phyloP scores from a whole-genome alignment of 2,113 vertebrate genomes.

The Semicossyphus pulcher region DNA sequence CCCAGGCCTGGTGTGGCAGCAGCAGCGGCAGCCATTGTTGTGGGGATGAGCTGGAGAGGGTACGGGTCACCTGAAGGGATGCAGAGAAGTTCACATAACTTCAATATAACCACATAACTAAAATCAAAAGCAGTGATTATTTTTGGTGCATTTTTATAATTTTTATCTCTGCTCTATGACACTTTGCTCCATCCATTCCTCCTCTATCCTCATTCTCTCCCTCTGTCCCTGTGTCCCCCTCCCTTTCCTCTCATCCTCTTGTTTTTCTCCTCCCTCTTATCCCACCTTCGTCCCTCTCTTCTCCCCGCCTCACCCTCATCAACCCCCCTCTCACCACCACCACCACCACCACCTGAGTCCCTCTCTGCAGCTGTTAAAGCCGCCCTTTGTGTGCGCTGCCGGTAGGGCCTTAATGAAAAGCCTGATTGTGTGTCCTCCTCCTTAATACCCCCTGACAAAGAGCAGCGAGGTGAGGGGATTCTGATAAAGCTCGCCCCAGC shows the following conservation, averaged over 20 bases:
- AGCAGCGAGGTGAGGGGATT: slow-evolving; percentile 76
- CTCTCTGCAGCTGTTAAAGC: slow-evolving; percentile 89
- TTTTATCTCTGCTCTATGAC: background rate
- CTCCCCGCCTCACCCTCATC: background rate
- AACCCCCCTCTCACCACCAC: background rate
- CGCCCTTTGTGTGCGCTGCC: slow-evolving; percentile 88
- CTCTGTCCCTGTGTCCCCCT: background rate
- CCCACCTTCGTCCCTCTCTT: slow-evolving; percentile 19
- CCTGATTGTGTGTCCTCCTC: slow-evolving; percentile 93
- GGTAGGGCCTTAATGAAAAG: slow-evolving; percentile 91
- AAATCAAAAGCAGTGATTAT: background rate
- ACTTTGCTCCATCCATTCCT: background rate
- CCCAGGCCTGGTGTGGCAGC: slow-evolving; percentile 94
- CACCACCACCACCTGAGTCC: slow-evolving; percentile 88
- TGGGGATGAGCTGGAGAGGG: slow-evolving; percentile 98
- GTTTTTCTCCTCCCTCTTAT: slow-evolving; percentile 18
- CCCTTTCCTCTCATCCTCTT: background rate
- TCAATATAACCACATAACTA: too few relatives aligned
- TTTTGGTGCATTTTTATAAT: background rate
- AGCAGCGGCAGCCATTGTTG: slow-evolving; percentile 96
- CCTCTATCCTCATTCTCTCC: background rate
- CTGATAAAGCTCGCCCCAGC: slow-evolving; percentile 76
- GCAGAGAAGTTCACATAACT: background rate
- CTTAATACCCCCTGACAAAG: slow-evolving; percentile 90
- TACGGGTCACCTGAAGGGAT: slow-evolving; percentile 95